Percentiles rank a stretch among this genome's conserved stretches.
Evolutionary conservation across 2,797 vertebrate species (phyloP).

Genomic region (Danio kyathit): DNA sequence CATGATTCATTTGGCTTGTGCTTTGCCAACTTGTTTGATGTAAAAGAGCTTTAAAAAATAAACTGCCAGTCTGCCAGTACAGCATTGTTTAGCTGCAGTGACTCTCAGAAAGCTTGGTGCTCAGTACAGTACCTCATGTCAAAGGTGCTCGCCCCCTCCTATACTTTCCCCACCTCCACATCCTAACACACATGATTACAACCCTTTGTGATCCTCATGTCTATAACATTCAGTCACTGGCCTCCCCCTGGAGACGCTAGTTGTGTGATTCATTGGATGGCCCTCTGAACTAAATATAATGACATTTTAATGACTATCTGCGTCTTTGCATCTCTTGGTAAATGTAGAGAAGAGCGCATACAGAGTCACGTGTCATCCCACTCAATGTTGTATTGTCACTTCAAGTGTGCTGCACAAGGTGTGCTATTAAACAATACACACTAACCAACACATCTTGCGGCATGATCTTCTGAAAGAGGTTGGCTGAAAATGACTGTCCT

Average conservation of each 20-base stretch:
- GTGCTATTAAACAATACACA: constrained; percentile 10
- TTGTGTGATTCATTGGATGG: constrained; percentile 32
- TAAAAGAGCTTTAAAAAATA: background rate
- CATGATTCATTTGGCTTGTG: background rate
- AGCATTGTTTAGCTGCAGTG: too few species aligned
- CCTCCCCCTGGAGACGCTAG: constrained; percentile 41
- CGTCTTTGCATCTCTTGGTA: constrained; percentile 8
- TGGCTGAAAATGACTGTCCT: constrained; percentile 25
- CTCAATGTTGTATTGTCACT: constrained; percentile 6
- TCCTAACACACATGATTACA: constrained; percentile 48
- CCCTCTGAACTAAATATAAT: constrained; percentile 49
- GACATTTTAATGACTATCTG: constrained; percentile 51
- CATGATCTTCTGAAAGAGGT: background rate
- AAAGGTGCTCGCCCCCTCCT: background rate
- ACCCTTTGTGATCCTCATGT: constrained; percentile 21
- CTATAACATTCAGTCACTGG: constrained; percentile 39
- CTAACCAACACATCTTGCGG: background rate
- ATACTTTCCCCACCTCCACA: constrained; percentile 17
- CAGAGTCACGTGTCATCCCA: background rate
- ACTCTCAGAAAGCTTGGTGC: background rate
- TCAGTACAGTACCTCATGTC: constrained; percentile 11
- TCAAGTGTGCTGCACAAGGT: background rate
- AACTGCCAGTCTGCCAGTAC: too few species aligned
- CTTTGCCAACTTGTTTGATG: background rate
- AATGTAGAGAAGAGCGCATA: constrained; percentile 1